Percentiles rank a stretch among this genome's conserved stretches.
These are phyloP conservation scores for Lepus oiostolus DNA, from an alignment of 2,797 vertebrate genomes.

Conservation along the genomic window DNA sequence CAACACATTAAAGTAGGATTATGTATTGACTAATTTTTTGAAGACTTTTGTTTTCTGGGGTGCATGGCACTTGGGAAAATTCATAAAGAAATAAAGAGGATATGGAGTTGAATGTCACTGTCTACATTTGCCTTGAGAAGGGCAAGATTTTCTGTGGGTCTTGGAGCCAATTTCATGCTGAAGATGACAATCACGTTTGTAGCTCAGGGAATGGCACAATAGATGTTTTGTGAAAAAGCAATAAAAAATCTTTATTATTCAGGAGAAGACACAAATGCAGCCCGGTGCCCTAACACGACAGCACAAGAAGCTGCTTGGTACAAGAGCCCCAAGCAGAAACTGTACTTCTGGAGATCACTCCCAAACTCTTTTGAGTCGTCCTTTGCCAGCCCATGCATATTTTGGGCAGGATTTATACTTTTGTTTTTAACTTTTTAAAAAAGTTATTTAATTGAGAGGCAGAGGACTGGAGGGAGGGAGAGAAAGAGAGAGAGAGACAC, in stretches of 20 bases:
- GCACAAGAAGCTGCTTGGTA: not conserved
- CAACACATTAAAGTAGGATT: conserved; percentile 71
- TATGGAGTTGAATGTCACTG: not conserved
- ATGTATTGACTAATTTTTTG: conserved; percentile 69
- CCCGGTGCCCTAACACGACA: not conserved
- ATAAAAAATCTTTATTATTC: not conserved
- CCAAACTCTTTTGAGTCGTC: not conserved
- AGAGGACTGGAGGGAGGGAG: too few relatives aligned
- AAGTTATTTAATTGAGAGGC: too few relatives aligned
- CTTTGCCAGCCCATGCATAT: not conserved
- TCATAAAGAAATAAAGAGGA: not conserved
- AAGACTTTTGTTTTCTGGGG: conserved; percentile 63
- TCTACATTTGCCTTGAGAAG: not conserved
- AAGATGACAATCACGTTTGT: not conserved
- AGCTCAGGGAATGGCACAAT: not conserved
- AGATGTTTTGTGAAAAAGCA: conserved; percentile 1
- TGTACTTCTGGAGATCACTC: not conserved
- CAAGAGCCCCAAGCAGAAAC: not conserved
- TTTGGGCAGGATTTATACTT: not conserved
- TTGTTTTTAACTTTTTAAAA: too few relatives aligned
- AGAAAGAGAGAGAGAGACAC: too few relatives aligned
- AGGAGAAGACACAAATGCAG: not conserved
- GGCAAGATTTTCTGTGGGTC: not conserved
- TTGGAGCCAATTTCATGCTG: not conserved
- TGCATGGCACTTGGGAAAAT: not conserved